Evolutionary conservation across 2,888 invertebrate species (phyloP).

Genomic region (Lysandra bellargus): DNA sequence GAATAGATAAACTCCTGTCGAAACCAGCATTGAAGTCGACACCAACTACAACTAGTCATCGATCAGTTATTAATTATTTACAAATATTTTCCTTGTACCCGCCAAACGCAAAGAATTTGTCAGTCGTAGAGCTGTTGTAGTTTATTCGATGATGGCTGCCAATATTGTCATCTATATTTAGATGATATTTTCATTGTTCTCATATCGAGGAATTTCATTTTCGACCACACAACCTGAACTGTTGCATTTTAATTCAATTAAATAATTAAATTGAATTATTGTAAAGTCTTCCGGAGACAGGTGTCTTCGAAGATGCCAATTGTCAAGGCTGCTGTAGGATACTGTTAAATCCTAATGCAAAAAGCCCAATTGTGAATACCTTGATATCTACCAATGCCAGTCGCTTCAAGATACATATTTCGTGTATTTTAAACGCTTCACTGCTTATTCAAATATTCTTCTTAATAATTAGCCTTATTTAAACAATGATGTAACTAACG

Average conservation of each 20-base stretch:
- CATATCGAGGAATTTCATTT: background rate
- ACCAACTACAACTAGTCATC: background rate
- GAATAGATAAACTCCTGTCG: background rate
- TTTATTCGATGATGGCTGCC: slow-evolving; percentile 32
- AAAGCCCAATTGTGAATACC: background rate
- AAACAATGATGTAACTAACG: background rate
- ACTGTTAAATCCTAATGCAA: background rate
- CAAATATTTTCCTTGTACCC: slow-evolving; percentile 5
- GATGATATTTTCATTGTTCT: slow-evolving; percentile 19
- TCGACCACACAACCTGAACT: background rate
- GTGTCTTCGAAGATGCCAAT: background rate
- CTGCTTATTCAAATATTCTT: background rate
- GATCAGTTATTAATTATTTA: slow-evolving; percentile 5
- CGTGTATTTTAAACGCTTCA: background rate
- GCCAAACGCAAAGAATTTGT: slow-evolving; percentile 24
- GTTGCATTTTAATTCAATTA: background rate
- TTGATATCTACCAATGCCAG: background rate
- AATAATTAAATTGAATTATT: background rate
- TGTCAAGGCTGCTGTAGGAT: background rate
- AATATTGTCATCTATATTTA: slow-evolving; percentile 32
- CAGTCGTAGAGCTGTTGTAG: slow-evolving; percentile 23
- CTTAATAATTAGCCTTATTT: background rate
- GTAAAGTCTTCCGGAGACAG: background rate
- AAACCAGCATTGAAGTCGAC: background rate
- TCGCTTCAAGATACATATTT: background rate